These are phyloP conservation scores for Phenganax marumi DNA, from an alignment of 92 coral and sea anemone species.

Conservation along the genomic window DNA sequence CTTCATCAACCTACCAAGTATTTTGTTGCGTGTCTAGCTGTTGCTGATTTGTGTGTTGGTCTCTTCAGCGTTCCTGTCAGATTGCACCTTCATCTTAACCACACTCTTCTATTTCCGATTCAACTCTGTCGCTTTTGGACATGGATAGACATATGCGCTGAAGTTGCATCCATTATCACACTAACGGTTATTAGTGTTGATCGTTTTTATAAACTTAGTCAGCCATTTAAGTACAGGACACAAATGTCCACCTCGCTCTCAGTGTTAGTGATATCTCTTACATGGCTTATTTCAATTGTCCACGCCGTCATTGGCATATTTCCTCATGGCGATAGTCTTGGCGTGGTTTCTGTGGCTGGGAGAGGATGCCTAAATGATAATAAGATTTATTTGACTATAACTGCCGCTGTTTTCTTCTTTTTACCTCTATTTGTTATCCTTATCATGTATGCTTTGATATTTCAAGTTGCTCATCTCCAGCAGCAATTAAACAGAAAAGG, in stretches of 20 bases:
- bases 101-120: conserved; percentile 7
- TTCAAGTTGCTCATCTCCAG: conserved; percentile 31
- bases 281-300: conserved; percentile 42
- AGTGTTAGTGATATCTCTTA: conserved; percentile 3
- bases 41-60: conserved; percentile 86
- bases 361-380: conserved; percentile 44
- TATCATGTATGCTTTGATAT: conserved; percentile 29
- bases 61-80: conserved; percentile 48
- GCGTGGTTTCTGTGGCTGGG: conserved; percentile 26
- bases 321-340: conserved; percentile 29
- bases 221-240: conserved; percentile 32
- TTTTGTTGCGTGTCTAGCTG: conserved; percentile 83
- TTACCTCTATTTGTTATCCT: conserved; percentile 25
- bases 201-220: conserved; percentile 30
- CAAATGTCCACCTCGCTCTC: conserved; percentile 28
- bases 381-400: conserved; percentile 30
- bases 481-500: conserved; percentile 34
- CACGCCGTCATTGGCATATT: conserved; percentile 32
- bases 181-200: conserved; percentile 45
- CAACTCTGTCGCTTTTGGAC: conserved; percentile 45
- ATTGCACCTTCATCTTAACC: conserved; percentile 5
- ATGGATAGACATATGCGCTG: conserved; percentile 38
- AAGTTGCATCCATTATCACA: conserved; percentile 39
- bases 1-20: conserved; percentile 92
- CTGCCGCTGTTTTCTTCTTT: conserved; percentile 39